A percentile compares a stretch with the other conserved stretches of the same genome.
Evolutionary conservation across 2,888 invertebrate species (phyloP).

Genomic region (Pharmacophagus antenor): DNA sequence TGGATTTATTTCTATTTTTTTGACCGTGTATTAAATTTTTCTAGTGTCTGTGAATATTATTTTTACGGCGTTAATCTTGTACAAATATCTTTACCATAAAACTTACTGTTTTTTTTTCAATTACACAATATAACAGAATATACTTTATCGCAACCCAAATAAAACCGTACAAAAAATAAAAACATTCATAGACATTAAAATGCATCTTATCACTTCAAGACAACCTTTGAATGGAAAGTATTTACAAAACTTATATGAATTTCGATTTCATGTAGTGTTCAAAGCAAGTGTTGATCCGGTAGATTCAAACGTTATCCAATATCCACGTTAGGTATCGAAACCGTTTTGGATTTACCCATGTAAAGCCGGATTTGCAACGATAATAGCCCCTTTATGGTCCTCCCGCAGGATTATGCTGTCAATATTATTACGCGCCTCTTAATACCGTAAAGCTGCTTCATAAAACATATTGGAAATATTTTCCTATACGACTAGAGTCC

Average conservation of each 20-base stretch:
- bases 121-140: too few species aligned
- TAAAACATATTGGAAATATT: conserved; percentile 77
- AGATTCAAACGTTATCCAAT: conserved; percentile 7
- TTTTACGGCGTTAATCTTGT: too few species aligned
- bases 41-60: too few species aligned
- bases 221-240: too few species aligned
- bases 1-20: too few species aligned
- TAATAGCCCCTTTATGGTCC: conserved; percentile 66
- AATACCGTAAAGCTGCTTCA: conserved; percentile 75
- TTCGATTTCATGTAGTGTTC: not conserved
- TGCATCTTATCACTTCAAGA: too few species aligned
- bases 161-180: too few species aligned
- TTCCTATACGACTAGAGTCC: conserved; percentile 54
- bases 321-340: conserved; percentile 23
- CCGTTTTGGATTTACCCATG: conserved; percentile 55
- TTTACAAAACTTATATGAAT: not conserved
- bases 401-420: conserved; percentile 70
- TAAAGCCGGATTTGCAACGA: conserved; percentile 68
- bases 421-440: conserved; percentile 77
- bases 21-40: too few species aligned
- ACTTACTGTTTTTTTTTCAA: too few species aligned
- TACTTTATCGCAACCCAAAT: too few species aligned
- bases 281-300: not conserved
- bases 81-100: too few species aligned
- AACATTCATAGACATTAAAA: too few species aligned